Evolutionary conservation across 2,888 invertebrate species (phyloP).

Genomic region (Trissonchulus latispiculum): DNA sequence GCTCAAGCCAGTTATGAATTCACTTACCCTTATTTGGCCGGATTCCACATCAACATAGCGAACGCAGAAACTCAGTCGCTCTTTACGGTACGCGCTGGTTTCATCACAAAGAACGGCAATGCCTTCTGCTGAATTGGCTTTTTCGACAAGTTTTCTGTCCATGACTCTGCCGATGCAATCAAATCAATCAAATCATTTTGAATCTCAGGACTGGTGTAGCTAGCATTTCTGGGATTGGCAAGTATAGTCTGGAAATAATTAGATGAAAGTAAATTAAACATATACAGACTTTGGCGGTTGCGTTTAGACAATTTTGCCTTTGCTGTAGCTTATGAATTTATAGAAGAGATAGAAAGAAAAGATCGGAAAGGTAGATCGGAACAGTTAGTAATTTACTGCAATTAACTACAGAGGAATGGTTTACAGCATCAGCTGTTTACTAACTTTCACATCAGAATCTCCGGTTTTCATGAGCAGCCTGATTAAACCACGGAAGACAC

Average conservation of each 20-base stretch:
- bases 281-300: no score
- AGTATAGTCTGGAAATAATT: neutral
- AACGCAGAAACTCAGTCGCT: neutral
- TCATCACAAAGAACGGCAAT: conserved; percentile 9
- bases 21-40: neutral
- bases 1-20: no score
- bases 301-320: no score
- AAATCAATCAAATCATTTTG: conserved; percentile 11
- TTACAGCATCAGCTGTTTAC: neutral
- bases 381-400: no score
- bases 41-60: conserved; percentile 10
- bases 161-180: neutral
- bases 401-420: no score
- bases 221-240: neutral
- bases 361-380: no score
- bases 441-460: neutral
- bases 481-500: conserved; percentile 11
- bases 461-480: conserved; percentile 2
- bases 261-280: neutral
- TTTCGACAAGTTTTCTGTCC: neutral
- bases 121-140: neutral
- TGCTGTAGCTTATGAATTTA: no score
- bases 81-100: neutral
- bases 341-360: no score
- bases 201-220: conserved; percentile 5